Base-by-base conservation (phyloP, 1,140 invertebrate species). In the Gonioctena quinquepunctata region DNA sequence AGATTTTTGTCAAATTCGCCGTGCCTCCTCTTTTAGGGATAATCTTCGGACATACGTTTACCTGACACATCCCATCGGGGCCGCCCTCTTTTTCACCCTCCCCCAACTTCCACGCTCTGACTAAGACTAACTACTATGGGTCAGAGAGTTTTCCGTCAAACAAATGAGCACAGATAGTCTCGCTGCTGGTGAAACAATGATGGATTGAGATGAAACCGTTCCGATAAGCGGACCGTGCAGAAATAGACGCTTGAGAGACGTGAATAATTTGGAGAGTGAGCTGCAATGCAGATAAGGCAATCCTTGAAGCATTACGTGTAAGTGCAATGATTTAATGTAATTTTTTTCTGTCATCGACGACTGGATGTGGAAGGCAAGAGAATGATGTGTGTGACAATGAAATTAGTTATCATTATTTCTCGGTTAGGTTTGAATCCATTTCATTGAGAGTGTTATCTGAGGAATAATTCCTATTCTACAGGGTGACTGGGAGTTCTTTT, bases 181-280 rank as follows among this genome's bases (percentile, higher is more conserved):
- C 42, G 19, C 61, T 63, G 28, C 33, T 28, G 33, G 18, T 67
- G 56, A 54, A 71, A 71, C 70, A 68, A 71, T 71, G 70, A 71
- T 71, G 70, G 68, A 71, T 71, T 71, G 63, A 71, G 70, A 71
- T 68, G 59, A 64, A 71, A 68, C 65, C 57, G 18, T 50, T 49
- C 28, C 28, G 70, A 71, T 71, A 71, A 71, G 56, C 25, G 62
- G 13, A 42, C 33, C 33, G 13, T 42, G 33, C 11, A n/a, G 33
- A 13, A 42, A 42, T n/a, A 42, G 2, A 42, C 33, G 33, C 33
- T 42, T 11, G 16, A 42, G 33, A 11, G 5, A 42, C 25, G 13
- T 18, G 25, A 26, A 21, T 48, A 63, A 63, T 42, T 48, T 11
- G 22, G 33, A 27, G 21, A 33, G 23, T 16, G 23, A 61, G 16